phyloP scores from a whole-genome alignment of 2,797 vertebrate species.

The Dermochelys coriacea region DNA sequence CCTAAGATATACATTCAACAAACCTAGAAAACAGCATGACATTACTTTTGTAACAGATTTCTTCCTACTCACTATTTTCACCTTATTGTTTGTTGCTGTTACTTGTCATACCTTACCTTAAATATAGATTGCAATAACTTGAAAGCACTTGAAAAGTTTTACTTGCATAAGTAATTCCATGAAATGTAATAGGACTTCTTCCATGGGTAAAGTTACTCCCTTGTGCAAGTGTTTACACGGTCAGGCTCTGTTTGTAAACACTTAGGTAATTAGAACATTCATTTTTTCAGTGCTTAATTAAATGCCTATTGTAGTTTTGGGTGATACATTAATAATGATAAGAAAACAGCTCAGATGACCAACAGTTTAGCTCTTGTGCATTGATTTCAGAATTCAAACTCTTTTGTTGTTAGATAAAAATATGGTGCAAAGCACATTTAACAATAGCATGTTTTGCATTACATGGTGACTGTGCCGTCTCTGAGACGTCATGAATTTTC shows the following conservation, averaged over 20 bases:
- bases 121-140: not conserved
- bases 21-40: not conserved
- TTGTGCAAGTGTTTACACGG: accelerated
- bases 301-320: accelerated
- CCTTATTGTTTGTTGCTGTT: not conserved
- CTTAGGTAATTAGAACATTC: not conserved
- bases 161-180: not conserved
- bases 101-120: not conserved
- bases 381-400: not conserved
- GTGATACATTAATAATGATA: accelerated
- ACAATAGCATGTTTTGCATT: too few species aligned
- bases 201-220: not conserved
- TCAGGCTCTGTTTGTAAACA: not conserved
- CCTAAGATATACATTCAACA: not conserved
- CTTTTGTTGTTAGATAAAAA: not conserved
- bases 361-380: not conserved
- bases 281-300: not conserved
- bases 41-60: not conserved
- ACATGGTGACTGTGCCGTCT: not conserved
- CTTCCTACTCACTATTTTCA: not conserved
- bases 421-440: not conserved
- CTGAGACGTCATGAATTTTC: not conserved
- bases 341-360: not conserved
- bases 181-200: not conserved
- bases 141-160: not conserved